These are phyloP conservation scores for Mustelus asterias DNA, from an alignment of 2,113 vertebrate species.

Conservation along the genomic window DNA sequence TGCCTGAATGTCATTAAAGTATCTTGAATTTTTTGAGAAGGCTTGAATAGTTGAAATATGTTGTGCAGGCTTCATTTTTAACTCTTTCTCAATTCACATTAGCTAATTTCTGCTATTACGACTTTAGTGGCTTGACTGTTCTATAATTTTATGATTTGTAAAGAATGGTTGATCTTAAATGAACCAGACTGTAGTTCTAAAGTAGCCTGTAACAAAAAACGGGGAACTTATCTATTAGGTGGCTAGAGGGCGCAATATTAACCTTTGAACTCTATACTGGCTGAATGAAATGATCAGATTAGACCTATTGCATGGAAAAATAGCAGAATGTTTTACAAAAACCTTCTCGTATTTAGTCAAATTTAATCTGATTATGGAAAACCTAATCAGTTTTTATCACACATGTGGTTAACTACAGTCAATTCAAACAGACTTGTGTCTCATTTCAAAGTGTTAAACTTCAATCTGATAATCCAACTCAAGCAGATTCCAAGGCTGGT, in stretches of 20 bases:
- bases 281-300: slow-evolving; percentile 10
- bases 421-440: background rate
- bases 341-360: background rate
- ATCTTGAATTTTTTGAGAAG: slow-evolving; percentile 21
- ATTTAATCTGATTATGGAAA: slow-evolving; percentile 19
- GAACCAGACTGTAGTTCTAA: slow-evolving; percentile 1
- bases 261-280: background rate
- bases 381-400: background rate
- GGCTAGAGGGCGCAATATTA: slow-evolving; percentile 4
- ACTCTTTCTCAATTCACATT: slow-evolving; percentile 16
- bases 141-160: slow-evolving; percentile 23
- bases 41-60: slow-evolving; percentile 31
- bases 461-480: slow-evolving; percentile 14
- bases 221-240: background rate
- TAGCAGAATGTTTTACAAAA: slow-evolving; percentile 3
- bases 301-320: background rate
- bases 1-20: slow-evolving; percentile 23
- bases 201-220: background rate
- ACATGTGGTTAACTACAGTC: background rate
- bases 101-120: slow-evolving; percentile 10
- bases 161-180: background rate
- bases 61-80: slow-evolving; percentile 34
- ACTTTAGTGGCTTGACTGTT: background rate
- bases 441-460: background rate
- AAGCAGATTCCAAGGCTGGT: background rate